Evolutionary conservation across 2,888 invertebrate genomes (phyloP).

Genomic region (Mesoligia furuncula): DNA sequence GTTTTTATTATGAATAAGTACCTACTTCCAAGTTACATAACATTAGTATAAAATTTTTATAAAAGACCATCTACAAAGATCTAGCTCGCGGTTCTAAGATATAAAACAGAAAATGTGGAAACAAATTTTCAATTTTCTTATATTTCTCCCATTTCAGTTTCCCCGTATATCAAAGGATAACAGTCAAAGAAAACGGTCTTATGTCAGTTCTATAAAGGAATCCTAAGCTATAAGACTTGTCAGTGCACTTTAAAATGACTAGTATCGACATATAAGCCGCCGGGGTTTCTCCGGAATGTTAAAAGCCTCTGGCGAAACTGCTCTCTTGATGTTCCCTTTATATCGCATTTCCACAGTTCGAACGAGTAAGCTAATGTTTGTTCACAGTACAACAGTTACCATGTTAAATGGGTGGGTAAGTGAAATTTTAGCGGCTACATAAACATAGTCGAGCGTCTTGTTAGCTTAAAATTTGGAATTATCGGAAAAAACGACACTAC

Average conservation of each 20-base stretch:
- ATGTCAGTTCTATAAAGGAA: constrained; percentile 41
- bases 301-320: constrained; percentile 71
- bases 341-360: constrained; percentile 56
- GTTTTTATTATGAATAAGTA: background rate
- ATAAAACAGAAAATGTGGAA: constrained; percentile 12
- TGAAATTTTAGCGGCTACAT: constrained; percentile 29
- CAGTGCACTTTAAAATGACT: constrained; percentile 56
- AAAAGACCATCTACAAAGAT: background rate
- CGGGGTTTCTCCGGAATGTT: constrained; percentile 68
- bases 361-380: constrained; percentile 67
- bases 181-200: constrained; percentile 38
- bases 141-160: constrained; percentile 10
- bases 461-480: constrained; percentile 25
- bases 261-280: constrained; percentile 61
- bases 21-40: background rate
- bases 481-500: constrained; percentile 9
- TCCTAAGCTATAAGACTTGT: constrained; percentile 32
- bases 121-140: constrained; percentile 25
- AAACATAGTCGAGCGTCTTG: constrained; percentile 28
- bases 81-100: constrained; percentile 7
- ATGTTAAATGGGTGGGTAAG: constrained; percentile 49
- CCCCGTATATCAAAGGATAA: constrained; percentile 45
- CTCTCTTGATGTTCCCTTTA: constrained; percentile 68
- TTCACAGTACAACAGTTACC: constrained; percentile 47
- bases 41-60: background rate